Conservation (phyloP, 2,888 invertebrate genomes). For the Pinctada fucata region DNA sequence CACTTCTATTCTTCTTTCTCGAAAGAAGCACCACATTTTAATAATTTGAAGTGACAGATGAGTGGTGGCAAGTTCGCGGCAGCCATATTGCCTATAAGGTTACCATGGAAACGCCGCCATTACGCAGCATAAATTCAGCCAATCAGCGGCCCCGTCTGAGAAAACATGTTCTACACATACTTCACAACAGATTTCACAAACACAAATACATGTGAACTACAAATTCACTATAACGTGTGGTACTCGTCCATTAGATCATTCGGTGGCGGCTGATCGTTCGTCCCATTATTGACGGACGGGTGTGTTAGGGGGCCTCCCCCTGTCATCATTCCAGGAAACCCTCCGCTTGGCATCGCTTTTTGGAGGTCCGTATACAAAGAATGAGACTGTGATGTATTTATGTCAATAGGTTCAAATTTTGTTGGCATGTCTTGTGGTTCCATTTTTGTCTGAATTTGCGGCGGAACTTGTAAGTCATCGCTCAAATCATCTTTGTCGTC, state of each 20-base stretch:
- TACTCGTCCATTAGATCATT: conserved; percentile 34
- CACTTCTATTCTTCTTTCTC: conserved; percentile 5
- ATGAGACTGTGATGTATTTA: conserved; percentile 44
- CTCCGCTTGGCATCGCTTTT: conserved; percentile 57
- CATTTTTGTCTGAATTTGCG: not conserved
- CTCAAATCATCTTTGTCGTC: conserved; percentile 65
- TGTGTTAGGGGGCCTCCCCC: conserved; percentile 21
- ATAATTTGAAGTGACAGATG: conserved; percentile 6
- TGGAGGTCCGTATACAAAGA: conserved; percentile 66
- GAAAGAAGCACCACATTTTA: not conserved
- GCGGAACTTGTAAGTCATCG: conserved; percentile 64
- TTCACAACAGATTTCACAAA: not conserved
- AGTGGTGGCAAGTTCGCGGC: conserved; percentile 23
- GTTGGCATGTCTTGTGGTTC: conserved; percentile 51
- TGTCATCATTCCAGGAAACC: conserved; percentile 42
- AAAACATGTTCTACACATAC: not conserved
- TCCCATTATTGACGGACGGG: conserved; percentile 31
- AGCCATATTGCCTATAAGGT: conserved; percentile 29
- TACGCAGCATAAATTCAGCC: not conserved
- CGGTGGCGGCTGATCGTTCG: conserved; percentile 30
- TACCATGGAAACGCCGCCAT: not conserved
- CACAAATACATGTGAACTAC: not conserved
- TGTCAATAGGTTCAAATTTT: conserved; percentile 60
- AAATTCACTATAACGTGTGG: conserved; percentile 32
- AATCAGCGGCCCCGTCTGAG: too few relatives aligned